Evolutionary conservation across 2,888 invertebrate genomes (phyloP).

Genomic region (Chrysodeixis includens): DNA sequence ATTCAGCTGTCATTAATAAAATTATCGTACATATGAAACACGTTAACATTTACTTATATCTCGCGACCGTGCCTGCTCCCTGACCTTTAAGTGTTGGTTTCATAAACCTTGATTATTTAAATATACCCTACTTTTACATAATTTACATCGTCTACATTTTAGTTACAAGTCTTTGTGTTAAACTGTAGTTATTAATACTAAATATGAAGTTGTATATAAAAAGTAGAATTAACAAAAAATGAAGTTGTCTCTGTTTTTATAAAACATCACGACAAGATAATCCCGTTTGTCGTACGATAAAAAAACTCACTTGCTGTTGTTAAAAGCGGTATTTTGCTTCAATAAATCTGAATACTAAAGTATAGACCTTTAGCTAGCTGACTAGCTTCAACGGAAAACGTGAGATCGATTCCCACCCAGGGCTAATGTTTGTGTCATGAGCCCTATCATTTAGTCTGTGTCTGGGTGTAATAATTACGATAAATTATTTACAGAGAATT

Average conservation of each 20-base stretch:
- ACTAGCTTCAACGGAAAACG: too few relatives aligned
- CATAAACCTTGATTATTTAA: constrained; percentile 28
- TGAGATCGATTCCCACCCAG: too few relatives aligned
- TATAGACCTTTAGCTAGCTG: too few relatives aligned
- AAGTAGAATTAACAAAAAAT: not conserved
- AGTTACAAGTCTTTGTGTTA: not conserved
- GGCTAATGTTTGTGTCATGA: too few relatives aligned
- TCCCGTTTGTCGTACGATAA: not conserved
- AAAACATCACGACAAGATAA: not conserved
- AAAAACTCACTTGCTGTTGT: not conserved
- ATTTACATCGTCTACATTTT: not conserved
- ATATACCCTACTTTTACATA: not conserved
- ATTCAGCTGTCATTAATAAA: not conserved
- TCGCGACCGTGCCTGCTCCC: constrained; percentile 19
- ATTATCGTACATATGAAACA: constrained; percentile 10
- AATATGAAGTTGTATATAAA: not conserved
- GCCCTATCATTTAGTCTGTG: too few relatives aligned
- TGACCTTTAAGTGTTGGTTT: constrained; percentile 31
- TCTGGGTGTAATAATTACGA: too few relatives aligned
- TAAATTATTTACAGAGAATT: too few relatives aligned
- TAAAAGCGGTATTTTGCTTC: not conserved
- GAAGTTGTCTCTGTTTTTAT: not conserved
- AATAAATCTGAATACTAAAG: not conserved
- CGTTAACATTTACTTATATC: constrained; percentile 11
- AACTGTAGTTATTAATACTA: not conserved